Evolutionary conservation across 2,113 vertebrate species (phyloP), one percentile per base, ranked within the genome.

Genomic region (Morone saxatilis): DNA sequence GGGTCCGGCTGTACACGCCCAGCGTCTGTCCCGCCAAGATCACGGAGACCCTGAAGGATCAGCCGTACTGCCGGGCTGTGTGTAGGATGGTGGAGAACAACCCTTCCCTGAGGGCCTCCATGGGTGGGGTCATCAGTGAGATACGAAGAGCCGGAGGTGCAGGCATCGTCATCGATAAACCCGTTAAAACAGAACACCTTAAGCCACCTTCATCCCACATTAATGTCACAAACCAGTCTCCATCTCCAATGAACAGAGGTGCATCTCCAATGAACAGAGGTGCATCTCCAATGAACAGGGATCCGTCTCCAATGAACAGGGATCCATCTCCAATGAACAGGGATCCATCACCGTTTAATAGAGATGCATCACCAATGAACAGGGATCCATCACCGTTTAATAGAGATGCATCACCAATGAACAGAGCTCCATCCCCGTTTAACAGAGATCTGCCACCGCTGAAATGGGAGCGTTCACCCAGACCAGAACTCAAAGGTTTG

Each of bases 11-110:
- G 5, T 71, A 89, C 45, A 95, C 94, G 0, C 85, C 83, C 8
- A 83, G 38, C 1, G 86, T 95, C 45, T 85, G 57, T 65, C 89
- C 94, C 0, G n/a, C n/a, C 7, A 95, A 95, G 57, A 91, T 96
- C 81, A 88, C 63, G 76, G 92, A 94, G 6, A 87, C 65, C 22
- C 73, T 96, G 20, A 51, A 68, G 20, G 90, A 89, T 20, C 88
- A 81, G 31, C 90, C 91, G 0, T 94, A 92, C 90, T 90, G 89
- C 53, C 38, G 4, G 0, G 69, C 73, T 1, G 90, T 95, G 47
- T 93, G 89, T 41, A 89, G 76, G 71, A 95, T 95, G 95, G 94
- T 95, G 72, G 86, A 90, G 1, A 1, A 40, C 0, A 22, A 88
- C 50, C 91, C 90, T 1, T 1, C 38, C 41, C 9, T 72, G 10